These are phyloP conservation scores for Muntiacus reevesi DNA, from an alignment of 2,113 vertebrate species.

Conservation along the genomic window DNA sequence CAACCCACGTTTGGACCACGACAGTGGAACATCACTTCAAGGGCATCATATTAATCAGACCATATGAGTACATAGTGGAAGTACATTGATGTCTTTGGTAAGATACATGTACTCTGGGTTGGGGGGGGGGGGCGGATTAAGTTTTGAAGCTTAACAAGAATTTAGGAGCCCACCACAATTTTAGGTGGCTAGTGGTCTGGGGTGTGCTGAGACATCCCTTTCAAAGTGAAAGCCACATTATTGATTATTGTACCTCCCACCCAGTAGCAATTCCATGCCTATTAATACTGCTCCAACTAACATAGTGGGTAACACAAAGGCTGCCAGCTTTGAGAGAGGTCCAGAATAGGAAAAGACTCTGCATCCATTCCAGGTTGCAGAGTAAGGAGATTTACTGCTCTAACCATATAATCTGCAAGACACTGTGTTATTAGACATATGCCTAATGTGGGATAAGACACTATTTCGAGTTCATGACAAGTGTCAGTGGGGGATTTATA, in stretches of 20 bases:
- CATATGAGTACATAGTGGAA: background rate
- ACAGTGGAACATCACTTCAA: background rate
- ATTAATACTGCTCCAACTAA: background rate
- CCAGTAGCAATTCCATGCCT: background rate
- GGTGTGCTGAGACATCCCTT: background rate
- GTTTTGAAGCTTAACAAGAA: background rate
- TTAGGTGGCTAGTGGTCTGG: background rate
- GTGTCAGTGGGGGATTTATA: background rate
- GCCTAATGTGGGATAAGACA: background rate
- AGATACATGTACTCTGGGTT: background rate
- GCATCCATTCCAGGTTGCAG: background rate
- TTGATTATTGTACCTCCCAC: background rate
- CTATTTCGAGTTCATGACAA: background rate
- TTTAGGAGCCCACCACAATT: background rate
- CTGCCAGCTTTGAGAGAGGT: background rate
- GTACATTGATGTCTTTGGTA: background rate
- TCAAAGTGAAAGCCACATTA: background rate
- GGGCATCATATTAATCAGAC: background rate
- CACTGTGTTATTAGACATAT: background rate
- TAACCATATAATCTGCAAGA: background rate
- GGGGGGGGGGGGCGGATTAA: background rate
- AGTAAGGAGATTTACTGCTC: background rate
- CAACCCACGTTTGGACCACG: background rate
- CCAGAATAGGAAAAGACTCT: background rate
- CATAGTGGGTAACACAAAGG: background rate